These are phyloP conservation scores for Cricetomys ansorgei DNA, from an alignment of 2,113 vertebrate genomes.

Conservation along the genomic window DNA sequence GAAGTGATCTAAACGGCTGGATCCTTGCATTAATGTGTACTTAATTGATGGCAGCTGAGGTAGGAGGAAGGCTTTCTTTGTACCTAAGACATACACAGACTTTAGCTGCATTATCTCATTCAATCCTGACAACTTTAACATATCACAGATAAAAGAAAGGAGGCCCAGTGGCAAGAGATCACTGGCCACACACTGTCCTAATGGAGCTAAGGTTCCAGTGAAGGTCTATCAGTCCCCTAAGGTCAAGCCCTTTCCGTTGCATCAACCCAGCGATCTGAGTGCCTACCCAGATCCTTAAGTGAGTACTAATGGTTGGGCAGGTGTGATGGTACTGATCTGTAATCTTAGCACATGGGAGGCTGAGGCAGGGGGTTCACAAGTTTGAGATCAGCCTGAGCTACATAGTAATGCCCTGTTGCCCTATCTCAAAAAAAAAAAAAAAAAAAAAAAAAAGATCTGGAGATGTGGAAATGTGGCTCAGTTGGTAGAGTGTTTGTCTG, in stretches of 20 bases:
- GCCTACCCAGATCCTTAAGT: too few species aligned
- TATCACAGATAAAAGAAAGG: not conserved
- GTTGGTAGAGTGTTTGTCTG: not conserved
- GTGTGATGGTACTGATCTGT: not conserved
- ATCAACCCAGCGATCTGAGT: not conserved
- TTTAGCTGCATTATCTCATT: not conserved
- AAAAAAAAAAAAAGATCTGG: not conserved
- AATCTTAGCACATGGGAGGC: not conserved
- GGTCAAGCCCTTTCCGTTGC: not conserved
- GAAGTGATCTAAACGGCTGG: not conserved
- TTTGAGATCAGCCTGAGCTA: not conserved
- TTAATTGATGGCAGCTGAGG: not conserved
- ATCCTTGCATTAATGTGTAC: not conserved
- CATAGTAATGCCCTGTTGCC: not conserved
- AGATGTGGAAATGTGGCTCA: not conserved
- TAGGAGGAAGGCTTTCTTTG: not conserved
- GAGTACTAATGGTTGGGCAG: too few species aligned
- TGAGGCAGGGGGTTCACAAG: not conserved
- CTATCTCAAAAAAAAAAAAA: not conserved
- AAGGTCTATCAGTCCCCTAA: not conserved
- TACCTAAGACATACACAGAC: not conserved
- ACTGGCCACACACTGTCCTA: fast-evolving
- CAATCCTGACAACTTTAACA: not conserved
- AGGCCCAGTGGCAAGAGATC: not conserved
- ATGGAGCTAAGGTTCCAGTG: not conserved